Evolutionary conservation across 2,797 vertebrate genomes (phyloP).

Genomic region (Phataginus tetradactyla): DNA sequence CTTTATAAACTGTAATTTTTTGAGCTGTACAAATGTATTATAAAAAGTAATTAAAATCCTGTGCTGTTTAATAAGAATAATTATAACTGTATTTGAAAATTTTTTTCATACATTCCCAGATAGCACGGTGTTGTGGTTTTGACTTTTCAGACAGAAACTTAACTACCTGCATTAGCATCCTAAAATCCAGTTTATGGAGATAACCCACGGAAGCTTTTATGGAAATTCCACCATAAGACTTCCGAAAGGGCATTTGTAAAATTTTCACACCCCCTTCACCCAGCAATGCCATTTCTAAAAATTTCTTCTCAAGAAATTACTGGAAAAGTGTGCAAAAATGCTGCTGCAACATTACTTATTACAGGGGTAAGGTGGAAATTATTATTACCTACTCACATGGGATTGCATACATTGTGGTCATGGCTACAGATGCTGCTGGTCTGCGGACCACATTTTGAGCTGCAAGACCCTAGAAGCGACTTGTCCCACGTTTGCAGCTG

Average conservation of each 20-base stretch:
- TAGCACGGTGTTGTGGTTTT: background rate
- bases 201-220: background rate
- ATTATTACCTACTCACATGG: background rate
- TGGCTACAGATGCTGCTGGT: background rate
- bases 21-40: background rate
- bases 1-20: background rate
- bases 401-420: background rate
- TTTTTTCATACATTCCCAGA: background rate
- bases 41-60: background rate
- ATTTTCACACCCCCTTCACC: background rate
- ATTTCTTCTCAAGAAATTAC: background rate
- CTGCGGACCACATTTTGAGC: background rate
- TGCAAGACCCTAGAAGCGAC: background rate
- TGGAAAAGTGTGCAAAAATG: background rate
- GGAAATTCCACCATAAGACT: background rate
- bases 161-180: background rate
- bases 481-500: background rate
- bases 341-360: background rate
- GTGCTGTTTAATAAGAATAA: slow-evolving; percentile 17
- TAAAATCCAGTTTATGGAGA: background rate
- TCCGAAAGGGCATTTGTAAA: slow-evolving; percentile 7
- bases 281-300: background rate
- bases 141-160: background rate
- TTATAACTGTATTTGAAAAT: background rate
- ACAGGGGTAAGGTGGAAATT: background rate